Evolutionary conservation across 2,888 invertebrate species (phyloP).

Genomic region (Heliconius erato): DNA sequence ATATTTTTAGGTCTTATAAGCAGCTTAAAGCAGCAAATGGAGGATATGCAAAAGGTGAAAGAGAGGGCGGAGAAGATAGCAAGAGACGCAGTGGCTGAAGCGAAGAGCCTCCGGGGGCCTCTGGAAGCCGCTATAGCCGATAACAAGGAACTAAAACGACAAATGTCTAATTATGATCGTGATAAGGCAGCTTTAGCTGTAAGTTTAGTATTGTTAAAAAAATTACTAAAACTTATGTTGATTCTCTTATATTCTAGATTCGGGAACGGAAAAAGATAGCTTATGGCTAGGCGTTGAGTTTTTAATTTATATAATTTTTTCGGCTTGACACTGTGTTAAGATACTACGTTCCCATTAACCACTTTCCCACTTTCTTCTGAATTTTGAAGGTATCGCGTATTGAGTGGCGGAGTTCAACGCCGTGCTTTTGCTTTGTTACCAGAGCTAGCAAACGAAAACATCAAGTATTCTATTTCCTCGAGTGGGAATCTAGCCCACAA

Average conservation of each 20-base stretch:
- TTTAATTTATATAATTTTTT: no score
- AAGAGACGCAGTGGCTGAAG: conserved; percentile 89
- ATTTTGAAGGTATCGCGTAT: background rate
- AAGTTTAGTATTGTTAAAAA: conserved; percentile 57
- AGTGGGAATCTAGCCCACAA: no score
- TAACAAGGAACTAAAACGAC: conserved; percentile 89
- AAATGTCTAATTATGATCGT: conserved; percentile 93
- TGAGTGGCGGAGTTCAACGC: background rate
- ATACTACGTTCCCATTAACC: no score
- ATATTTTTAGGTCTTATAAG: conserved; percentile 88
- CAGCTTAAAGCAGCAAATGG: conserved; percentile 91
- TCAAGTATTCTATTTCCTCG: no score
- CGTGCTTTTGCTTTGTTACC: background rate
- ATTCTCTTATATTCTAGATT: no score
- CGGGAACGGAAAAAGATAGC: no score
- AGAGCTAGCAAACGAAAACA: no score
- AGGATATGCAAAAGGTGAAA: conserved; percentile 91
- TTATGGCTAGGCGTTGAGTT: no score
- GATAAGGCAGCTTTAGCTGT: conserved; percentile 91
- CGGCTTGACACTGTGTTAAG: no score
- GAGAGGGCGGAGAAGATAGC: conserved; percentile 91
- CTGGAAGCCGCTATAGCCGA: conserved; percentile 89
- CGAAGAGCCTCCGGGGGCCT: conserved; percentile 90
- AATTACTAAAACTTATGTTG: background rate
- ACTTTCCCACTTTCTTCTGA: background rate